These are phyloP conservation scores for Epinephelus awoara DNA, from an alignment of 2,797 vertebrate genomes.

Conservation along the genomic window DNA sequence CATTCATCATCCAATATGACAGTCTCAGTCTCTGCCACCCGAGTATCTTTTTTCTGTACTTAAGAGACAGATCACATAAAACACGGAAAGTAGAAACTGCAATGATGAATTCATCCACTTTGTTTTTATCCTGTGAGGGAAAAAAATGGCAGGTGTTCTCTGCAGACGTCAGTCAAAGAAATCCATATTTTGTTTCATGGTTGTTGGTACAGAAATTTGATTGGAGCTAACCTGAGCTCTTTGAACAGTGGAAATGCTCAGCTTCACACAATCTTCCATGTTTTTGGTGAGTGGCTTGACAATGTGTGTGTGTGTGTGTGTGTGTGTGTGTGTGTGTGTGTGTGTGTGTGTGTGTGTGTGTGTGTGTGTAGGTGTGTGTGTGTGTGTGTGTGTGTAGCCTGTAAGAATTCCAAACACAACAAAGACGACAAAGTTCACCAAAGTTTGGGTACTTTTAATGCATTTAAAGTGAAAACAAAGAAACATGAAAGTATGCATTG, in stretches of 20 bases:
- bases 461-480: background rate
- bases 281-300: background rate
- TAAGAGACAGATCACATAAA: background rate
- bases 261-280: conserved; percentile 1
- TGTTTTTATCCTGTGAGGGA: conserved; percentile 10
- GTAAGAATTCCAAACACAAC: too few relatives aligned
- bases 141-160: background rate
- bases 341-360: too few relatives aligned
- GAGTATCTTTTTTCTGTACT: background rate
- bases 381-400: too few relatives aligned
- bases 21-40: conserved; percentile 13
- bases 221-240: too few relatives aligned
- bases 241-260: background rate
- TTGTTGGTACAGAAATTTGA: background rate
- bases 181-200: background rate
- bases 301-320: too few relatives aligned
- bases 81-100: background rate
- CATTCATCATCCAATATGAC: conserved; percentile 46
- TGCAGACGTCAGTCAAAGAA: conserved; percentile 21
- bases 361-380: too few relatives aligned
- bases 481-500: background rate
- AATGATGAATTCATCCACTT: background rate
- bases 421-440: too few relatives aligned
- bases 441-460: background rate
- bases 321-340: too few relatives aligned